A percentile compares a stretch with the other conserved stretches of the same genome.
These are phyloP conservation scores for Shinisaurus crocodilurus DNA, from an alignment of 2,113 vertebrate genomes.

Conservation along the genomic window DNA sequence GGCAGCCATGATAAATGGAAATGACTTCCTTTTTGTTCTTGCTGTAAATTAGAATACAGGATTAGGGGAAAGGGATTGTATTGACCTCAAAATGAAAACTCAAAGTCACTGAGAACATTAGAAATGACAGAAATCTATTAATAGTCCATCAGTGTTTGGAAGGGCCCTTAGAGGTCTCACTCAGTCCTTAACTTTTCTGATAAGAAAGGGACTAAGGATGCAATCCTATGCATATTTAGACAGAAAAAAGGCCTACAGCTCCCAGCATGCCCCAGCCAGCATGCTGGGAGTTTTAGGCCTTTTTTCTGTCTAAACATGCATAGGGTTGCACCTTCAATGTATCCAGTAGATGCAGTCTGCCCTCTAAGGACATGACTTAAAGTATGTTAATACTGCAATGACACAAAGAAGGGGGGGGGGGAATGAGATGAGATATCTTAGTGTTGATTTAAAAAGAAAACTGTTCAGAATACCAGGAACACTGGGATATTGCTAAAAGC, in stretches of 20 bases:
- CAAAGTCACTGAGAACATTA: background rate
- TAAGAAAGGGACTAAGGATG: background rate
- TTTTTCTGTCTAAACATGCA: too few relatives aligned
- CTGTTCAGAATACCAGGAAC: background rate
- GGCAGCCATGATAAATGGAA: background rate
- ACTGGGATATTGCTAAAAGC: background rate
- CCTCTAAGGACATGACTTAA: background rate
- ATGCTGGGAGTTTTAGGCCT: too few relatives aligned
- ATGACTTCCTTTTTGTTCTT: background rate
- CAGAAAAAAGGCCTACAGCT: too few relatives aligned
- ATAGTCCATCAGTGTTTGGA: background rate
- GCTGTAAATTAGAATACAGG: fast-evolving
- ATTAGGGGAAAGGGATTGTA: background rate
- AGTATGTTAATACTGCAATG: background rate
- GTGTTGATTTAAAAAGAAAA: background rate
- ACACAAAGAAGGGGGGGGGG: background rate
- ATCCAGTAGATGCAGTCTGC: too few relatives aligned
- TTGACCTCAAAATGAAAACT: background rate
- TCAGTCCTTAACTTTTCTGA: background rate
- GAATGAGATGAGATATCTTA: background rate
- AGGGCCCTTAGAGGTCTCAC: background rate
- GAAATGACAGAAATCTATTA: background rate
- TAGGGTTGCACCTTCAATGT: too few relatives aligned
- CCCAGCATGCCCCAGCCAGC: too few relatives aligned
- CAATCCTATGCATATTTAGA: too few relatives aligned